These are phyloP conservation scores for Drosophila greeni DNA, from an alignment of 2,888 invertebrate genomes.

Conservation along the genomic window DNA sequence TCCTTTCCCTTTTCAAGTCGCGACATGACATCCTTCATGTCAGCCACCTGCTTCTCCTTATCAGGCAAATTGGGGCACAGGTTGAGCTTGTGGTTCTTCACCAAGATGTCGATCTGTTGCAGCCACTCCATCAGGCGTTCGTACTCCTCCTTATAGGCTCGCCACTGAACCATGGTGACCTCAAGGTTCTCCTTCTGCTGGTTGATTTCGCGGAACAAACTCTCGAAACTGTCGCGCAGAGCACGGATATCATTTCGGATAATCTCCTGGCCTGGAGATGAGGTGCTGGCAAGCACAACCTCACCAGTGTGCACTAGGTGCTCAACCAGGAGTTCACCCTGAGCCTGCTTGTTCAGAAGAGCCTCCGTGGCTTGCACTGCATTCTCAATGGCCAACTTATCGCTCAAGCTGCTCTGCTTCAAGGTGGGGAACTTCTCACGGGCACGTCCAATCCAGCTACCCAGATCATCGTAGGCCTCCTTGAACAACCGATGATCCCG, in stretches of 20 bases:
- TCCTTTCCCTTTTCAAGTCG: constrained; percentile 87
- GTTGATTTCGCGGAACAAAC: constrained; percentile 90
- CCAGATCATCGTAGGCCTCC: constrained; percentile 93
- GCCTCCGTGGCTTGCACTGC: constrained; percentile 92
- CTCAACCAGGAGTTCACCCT: constrained; percentile 92
- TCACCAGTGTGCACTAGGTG: constrained; percentile 92
- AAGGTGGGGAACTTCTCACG: constrained; percentile 93
- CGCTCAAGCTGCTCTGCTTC: constrained; percentile 90
- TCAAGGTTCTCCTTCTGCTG: constrained; percentile 91
- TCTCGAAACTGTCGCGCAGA: constrained; percentile 89
- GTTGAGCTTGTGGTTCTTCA: constrained; percentile 93
- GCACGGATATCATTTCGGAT: constrained; percentile 92
- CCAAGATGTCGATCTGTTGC: constrained; percentile 93
- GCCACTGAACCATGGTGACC: constrained; percentile 89
- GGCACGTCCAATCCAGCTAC: constrained; percentile 91
- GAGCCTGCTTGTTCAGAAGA: constrained; percentile 91
- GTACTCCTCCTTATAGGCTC: constrained; percentile 95
- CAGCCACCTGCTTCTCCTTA: constrained; percentile 90
- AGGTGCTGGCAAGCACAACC: constrained; percentile 91
- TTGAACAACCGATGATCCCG: constrained; percentile 93
- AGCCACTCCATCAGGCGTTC: constrained; percentile 94
- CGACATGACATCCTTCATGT: constrained; percentile 87
- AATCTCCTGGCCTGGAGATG: constrained; percentile 86
- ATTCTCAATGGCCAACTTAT: constrained; percentile 92
- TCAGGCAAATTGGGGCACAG: constrained; percentile 88